Evolutionary conservation across 2,888 invertebrate genomes (phyloP).

Genomic region (Oxystoma pomonae): DNA sequence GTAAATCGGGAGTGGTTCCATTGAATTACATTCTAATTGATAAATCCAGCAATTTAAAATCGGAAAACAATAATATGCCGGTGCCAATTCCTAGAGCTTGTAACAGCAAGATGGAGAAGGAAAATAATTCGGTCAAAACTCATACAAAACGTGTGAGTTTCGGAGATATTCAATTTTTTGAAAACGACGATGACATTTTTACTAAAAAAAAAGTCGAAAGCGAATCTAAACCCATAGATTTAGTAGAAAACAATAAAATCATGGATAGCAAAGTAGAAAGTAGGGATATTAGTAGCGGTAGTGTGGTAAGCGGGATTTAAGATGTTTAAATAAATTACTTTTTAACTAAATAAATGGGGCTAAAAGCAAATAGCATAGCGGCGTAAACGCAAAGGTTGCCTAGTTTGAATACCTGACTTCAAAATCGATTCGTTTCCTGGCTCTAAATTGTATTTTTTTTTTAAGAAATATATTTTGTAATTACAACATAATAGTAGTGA

Average conservation of each 20-base stretch:
- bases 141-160: slow-evolving; percentile 45
- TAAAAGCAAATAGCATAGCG: too few species aligned
- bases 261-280: too few species aligned
- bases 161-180: slow-evolving; percentile 45
- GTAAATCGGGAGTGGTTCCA: slow-evolving; percentile 60
- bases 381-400: too few species aligned
- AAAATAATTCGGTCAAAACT: slow-evolving; percentile 27
- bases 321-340: too few species aligned
- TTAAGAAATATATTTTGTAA: too few species aligned
- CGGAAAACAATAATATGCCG: slow-evolving; percentile 15
- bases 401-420: too few species aligned
- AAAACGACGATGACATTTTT: slow-evolving; percentile 33
- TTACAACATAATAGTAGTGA: too few species aligned
- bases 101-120: slow-evolving; percentile 15
- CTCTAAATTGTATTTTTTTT: too few species aligned
- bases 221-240: not conserved
- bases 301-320: too few species aligned
- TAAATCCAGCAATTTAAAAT: slow-evolving; percentile 29
- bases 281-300: too few species aligned
- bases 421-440: too few species aligned
- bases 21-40: slow-evolving; percentile 53
- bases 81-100: slow-evolving; percentile 26
- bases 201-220: slow-evolving; percentile 25
- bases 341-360: too few species aligned
- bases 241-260: not conserved